Evolutionary conservation across 1,140 invertebrate species (phyloP).

Genomic region (Drosophila setifemur): DNA sequence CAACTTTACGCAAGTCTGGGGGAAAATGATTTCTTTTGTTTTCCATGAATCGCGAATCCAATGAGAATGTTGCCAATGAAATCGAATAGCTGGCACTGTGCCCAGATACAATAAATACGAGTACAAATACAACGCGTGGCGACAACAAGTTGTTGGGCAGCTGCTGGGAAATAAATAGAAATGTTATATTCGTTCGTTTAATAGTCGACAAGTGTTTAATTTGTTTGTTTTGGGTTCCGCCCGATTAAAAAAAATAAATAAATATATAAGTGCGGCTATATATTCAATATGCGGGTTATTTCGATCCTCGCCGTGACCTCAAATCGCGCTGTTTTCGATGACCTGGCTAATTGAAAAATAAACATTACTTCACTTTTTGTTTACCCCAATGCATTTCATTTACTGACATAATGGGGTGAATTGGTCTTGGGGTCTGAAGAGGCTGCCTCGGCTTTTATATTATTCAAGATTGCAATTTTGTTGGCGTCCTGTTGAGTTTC

Average conservation of each 20-base stretch:
- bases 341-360: background rate
- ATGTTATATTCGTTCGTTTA: conserved; percentile 43
- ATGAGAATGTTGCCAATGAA: conserved; percentile 15
- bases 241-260: conserved; percentile 42
- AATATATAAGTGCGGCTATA: conserved; percentile 18
- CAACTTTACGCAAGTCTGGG: no score
- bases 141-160: conserved; percentile 45
- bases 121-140: conserved; percentile 32
- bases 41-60: conserved; percentile 10
- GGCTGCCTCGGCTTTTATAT: no score
- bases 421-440: no score
- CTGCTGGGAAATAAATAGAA: conserved; percentile 40
- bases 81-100: conserved; percentile 31
- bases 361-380: background rate
- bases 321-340: conserved; percentile 14
- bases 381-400: conserved; percentile 16
- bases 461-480: background rate
- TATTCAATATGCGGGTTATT: conserved; percentile 10
- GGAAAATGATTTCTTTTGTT: conserved; percentile 1
- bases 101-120: conserved; percentile 10
- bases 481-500: background rate
- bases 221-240: conserved; percentile 32
- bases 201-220: conserved; percentile 53
- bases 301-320: conserved; percentile 23
- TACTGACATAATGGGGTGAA: conserved; percentile 9